These are phyloP conservation scores for Drosophila kurseongensis DNA, from an alignment of 1,140 invertebrate genomes.

Conservation along the genomic window DNA sequence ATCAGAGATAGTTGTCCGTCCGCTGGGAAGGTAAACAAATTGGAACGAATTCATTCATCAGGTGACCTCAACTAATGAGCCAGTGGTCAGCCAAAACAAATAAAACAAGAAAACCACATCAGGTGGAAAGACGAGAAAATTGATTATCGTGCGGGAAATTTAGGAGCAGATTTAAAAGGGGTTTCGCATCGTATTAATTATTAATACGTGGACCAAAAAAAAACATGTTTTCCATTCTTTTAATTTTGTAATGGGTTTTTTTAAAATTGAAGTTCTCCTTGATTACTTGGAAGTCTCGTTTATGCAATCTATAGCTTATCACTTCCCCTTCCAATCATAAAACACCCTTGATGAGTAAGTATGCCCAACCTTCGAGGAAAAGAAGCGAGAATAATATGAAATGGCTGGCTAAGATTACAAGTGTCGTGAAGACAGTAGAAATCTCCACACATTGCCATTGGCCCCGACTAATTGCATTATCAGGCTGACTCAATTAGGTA, in stretches of 20 bases:
- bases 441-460: slow-evolving; percentile 20
- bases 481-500: slow-evolving; percentile 68
- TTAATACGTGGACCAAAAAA: too few relatives aligned
- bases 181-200: too few relatives aligned
- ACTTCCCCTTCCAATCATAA: too few relatives aligned
- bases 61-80: slow-evolving; percentile 42
- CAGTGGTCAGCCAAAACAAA: slow-evolving; percentile 11
- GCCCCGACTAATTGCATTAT: slow-evolving; percentile 73
- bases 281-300: background rate
- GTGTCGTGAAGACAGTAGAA: slow-evolving; percentile 15
- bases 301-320: background rate
- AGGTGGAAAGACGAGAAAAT: slow-evolving; percentile 24
- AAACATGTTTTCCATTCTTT: too few relatives aligned
- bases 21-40: slow-evolving; percentile 38
- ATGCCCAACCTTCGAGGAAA: too few relatives aligned
- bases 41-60: slow-evolving; percentile 53
- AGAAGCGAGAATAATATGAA: slow-evolving; percentile 8
- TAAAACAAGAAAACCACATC: slow-evolving; percentile 1
- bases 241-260: too few relatives aligned
- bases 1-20: slow-evolving; percentile 5
- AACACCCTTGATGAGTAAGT: slow-evolving; percentile 12
- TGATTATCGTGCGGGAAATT: background rate
- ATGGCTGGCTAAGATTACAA: slow-evolving; percentile 38
- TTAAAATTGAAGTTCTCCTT: too few relatives aligned
- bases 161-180: too few relatives aligned